Evolutionary conservation across 2,797 vertebrate genomes (phyloP).

Genomic region (Anisognathus igniventris): DNA sequence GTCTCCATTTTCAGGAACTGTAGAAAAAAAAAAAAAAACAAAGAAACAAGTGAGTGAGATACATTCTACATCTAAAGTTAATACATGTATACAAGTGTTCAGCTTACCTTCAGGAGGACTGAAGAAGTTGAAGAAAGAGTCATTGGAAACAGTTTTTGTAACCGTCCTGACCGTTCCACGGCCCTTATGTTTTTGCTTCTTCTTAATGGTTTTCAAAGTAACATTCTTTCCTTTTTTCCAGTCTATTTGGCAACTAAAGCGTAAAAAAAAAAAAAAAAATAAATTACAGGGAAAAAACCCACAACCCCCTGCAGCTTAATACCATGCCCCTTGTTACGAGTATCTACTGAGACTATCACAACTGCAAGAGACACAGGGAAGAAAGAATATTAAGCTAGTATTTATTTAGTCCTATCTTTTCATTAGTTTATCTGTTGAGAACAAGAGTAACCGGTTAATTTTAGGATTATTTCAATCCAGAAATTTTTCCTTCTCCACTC

Average conservation of each 20-base stretch:
- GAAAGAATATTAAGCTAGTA: neutral
- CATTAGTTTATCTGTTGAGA: neutral
- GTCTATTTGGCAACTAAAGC: slow-evolving; percentile 89
- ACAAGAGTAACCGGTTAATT: neutral
- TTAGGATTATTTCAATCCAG: neutral
- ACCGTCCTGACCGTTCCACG: slow-evolving; percentile 95
- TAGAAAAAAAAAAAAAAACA: neutral
- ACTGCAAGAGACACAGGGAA: neutral
- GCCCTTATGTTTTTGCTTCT: slow-evolving; percentile 99
- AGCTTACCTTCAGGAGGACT: slow-evolving; percentile 91
- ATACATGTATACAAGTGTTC: neutral
- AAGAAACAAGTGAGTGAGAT: neutral
- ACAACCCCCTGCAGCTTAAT: neutral
- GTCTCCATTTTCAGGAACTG: slow-evolving; percentile 94
- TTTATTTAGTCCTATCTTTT: neutral
- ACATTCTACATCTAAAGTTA: neutral
- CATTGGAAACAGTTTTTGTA: slow-evolving; percentile 97
- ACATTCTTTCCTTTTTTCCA: slow-evolving; percentile 99
- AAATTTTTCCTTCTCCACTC: neutral
- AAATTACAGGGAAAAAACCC: neutral
- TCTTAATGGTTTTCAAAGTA: slow-evolving; percentile 98
- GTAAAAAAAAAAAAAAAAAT: neutral
- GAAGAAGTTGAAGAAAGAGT: slow-evolving; percentile 99
- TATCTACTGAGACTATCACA: neutral
- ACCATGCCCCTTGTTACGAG: neutral